Conservation (phyloP, 2,888 invertebrate species). For the Diarsia brunnea region DNA sequence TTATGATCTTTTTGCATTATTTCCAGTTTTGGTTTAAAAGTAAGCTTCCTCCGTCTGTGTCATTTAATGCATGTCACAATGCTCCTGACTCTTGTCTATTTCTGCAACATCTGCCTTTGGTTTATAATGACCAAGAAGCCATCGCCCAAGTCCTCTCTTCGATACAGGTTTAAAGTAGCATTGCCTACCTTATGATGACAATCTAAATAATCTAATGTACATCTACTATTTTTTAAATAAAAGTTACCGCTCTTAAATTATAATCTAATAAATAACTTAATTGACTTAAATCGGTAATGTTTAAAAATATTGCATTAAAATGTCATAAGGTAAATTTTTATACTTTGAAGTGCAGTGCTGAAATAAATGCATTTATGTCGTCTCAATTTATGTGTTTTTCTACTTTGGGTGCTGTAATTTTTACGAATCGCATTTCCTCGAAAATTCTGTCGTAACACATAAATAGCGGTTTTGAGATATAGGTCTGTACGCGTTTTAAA, state of each 20-base stretch:
- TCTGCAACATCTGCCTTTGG: constrained; percentile 87
- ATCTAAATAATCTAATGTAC: constrained; percentile 39
- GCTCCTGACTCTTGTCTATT: constrained; percentile 84
- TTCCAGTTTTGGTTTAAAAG: constrained; percentile 83
- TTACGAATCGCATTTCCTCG: not conserved
- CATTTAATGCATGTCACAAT: constrained; percentile 86
- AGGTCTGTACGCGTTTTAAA: not conserved
- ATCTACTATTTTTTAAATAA: constrained; percentile 27
- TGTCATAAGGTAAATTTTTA: constrained; percentile 41
- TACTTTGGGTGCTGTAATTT: not conserved
- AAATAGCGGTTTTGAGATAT: not conserved
- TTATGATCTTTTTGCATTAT: constrained; percentile 62
- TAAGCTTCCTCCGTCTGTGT: constrained; percentile 84
- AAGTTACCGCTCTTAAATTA: not conserved
- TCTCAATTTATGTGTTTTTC: constrained; percentile 31
- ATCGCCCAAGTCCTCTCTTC: constrained; percentile 77
- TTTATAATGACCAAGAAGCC: constrained; percentile 84
- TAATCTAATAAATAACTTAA: not conserved
- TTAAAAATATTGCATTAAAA: constrained; percentile 42
- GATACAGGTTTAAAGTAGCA: constrained; percentile 80
- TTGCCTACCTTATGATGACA: constrained; percentile 69
- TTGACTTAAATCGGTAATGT: constrained; percentile 7
- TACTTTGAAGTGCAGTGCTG: constrained; percentile 44
- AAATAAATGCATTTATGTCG: constrained; percentile 66
- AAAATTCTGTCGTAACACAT: not conserved